Base-by-base conservation (phyloP, 2,888 invertebrate species). In the Drosophila rellima region DNA sequence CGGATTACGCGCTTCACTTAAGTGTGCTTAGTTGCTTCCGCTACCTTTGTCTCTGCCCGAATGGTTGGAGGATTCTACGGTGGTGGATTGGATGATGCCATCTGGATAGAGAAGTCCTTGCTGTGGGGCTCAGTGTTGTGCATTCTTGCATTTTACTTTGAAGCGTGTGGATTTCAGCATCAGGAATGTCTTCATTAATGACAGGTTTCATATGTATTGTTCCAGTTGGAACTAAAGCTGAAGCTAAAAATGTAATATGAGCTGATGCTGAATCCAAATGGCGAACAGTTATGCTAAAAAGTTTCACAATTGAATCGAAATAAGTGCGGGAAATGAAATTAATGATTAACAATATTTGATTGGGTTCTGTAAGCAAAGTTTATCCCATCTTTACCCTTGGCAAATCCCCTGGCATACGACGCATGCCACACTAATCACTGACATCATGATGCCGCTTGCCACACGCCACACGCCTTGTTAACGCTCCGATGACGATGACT, bases 1-100 rank as follows among this genome's bases (percentile, higher is more conserved):
- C 90, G 89, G 82, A 86, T 86, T 88, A 86, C 85, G 90, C 90
- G 85, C 90, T 86, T 89, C 90, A 86, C 85, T 86, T 86, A 86
- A 86, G 90, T 82, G 86, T 88, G 86, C 70, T 86, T 83, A 75
- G 80, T 85, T 74, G 73, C 82, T 88, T 82, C 80, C 80, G 77
- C 65, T 85, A 72, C 67, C 82, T 84, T 68, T 81, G 66, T 71
- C 66, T 62, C 62, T 47, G 23, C 13, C 44, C 47, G 33, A 20
- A 29, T 35, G 40, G 42, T 42, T 42, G 29, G 29, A 31, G 47
- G 26, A 57, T 29, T 39, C 10, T n/a, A 29, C 10, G 29, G n/a
- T 29, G 51, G 29, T 10, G 40, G 23, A 48, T 31, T 39, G 60
- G 35, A 47, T 51, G 44, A 20, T 39, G 44, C 13, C 47, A 35